Evolutionary conservation across 2,797 vertebrate genomes (phyloP), one percentile per base, ranked within the genome.

Genomic region (Gallinago stenura): DNA sequence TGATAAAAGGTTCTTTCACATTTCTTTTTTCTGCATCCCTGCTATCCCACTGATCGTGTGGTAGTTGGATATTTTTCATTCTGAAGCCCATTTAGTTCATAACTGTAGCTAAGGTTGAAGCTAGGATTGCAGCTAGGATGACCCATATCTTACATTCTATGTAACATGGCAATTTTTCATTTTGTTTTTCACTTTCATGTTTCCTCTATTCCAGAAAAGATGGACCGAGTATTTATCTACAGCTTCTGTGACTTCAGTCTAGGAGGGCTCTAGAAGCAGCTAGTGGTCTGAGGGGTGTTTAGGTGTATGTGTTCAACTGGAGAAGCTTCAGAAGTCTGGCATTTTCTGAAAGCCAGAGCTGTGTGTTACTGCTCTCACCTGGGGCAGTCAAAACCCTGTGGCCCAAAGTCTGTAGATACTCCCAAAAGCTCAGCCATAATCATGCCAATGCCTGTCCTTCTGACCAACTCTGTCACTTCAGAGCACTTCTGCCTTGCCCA

Each of bases 1-100:
- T 76, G 28, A 95, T 96, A 95, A 87, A 94, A 96, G 87, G 82
- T 37, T 53, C 93, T 95, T 97, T 95, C 95, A 97, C 41, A 2
- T 78, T 57, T 92, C 78, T 95, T 92, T 94, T 93, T 93, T 86
- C 87, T 68, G 6, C 18, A 4, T n/a, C 57, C 60, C n/a, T 75
- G 15, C 64, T 57, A 31, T 83, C 58, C 62, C 45, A 48, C 45
- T 15, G 62, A 50, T 87, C 0, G 0, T 15, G 33, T 73, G 65
- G 64, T 79, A 70, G 58, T 12, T 87, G 81, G 48, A 21, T 72
- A 54, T 70, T 95, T 92, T 89, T 94, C 68, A 50, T 75, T 77
- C 66, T 92, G 57, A 87, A 80, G 68, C 21, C 22, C 15, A 35
- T 80, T 87, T 89, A 57, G 65, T 94, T 79, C 24, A 3, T 71